Evolutionary conservation across 2,113 vertebrate genomes (phyloP).

Genomic region (Cynopterus brachyotis): DNA sequence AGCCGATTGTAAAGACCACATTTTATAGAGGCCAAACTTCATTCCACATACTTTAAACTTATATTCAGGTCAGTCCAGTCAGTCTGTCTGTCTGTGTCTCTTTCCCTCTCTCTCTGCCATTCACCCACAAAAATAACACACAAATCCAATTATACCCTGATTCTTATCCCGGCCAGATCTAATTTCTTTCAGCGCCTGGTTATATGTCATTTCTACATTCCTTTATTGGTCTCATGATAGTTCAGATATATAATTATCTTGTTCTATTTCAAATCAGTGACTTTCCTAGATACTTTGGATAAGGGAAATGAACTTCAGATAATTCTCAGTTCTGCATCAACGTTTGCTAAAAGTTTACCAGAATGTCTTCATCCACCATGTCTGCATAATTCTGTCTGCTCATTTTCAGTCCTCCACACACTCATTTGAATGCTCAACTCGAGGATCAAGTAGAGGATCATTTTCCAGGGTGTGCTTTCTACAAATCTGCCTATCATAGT

Average conservation of each 20-base stretch:
- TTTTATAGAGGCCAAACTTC: neutral
- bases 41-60: neutral
- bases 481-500: neutral
- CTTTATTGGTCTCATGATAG: neutral
- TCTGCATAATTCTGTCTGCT: neutral
- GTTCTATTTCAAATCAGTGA: neutral
- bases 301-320: neutral
- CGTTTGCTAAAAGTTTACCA: constrained; percentile 5
- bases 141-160: neutral
- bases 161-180: neutral
- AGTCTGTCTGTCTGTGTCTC: neutral
- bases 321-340: constrained; percentile 18
- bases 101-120: neutral
- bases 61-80: neutral
- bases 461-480: neutral
- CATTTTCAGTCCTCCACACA: neutral
- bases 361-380: neutral
- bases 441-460: no score
- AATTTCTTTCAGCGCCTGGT: neutral
- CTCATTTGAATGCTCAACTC: neutral
- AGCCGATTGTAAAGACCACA: neutral
- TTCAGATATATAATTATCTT: neutral
- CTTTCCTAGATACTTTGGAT: neutral
- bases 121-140: neutral
- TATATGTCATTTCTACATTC: neutral